Percentiles rank a stretch among this genome's conserved stretches.
Evolutionary conservation across 2,113 vertebrate genomes (phyloP).

Genomic region (Vidua chalybeata): DNA sequence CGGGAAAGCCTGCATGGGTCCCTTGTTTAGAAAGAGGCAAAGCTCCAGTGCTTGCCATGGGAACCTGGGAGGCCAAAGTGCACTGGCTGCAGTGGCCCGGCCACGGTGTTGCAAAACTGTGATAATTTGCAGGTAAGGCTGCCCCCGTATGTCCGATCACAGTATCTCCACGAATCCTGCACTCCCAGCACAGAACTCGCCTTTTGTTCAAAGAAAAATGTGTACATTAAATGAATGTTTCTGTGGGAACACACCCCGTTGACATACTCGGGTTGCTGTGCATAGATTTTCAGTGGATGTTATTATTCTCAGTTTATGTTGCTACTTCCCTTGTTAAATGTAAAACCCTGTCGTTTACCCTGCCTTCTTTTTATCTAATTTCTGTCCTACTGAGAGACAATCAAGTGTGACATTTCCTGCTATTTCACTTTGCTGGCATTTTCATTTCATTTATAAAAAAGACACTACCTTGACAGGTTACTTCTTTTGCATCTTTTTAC

Average conservation of each 20-base stretch:
- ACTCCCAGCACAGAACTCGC: background rate
- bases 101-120: background rate
- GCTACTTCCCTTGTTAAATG: background rate
- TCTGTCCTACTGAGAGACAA: slow-evolving; percentile 36
- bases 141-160: slow-evolving; percentile 68
- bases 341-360: background rate
- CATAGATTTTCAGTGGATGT: background rate
- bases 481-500: slow-evolving; percentile 62
- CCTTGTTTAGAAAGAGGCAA: background rate
- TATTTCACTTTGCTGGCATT: slow-evolving; percentile 64
- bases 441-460: slow-evolving; percentile 68
- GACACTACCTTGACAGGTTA: slow-evolving; percentile 64
- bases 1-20: background rate
- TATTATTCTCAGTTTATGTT: background rate
- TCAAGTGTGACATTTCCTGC: slow-evolving; percentile 65
- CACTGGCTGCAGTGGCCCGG: background rate
- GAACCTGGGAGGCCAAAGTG: background rate
- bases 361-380: slow-evolving; percentile 31
- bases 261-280: background rate
- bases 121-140: slow-evolving; percentile 65
- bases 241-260: background rate
- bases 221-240: background rate
- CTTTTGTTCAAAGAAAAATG: background rate
- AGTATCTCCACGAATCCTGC: background rate
- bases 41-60: background rate